These are phyloP conservation scores for Columbina picui DNA, from an alignment of 2,113 vertebrate genomes.

Conservation along the genomic window DNA sequence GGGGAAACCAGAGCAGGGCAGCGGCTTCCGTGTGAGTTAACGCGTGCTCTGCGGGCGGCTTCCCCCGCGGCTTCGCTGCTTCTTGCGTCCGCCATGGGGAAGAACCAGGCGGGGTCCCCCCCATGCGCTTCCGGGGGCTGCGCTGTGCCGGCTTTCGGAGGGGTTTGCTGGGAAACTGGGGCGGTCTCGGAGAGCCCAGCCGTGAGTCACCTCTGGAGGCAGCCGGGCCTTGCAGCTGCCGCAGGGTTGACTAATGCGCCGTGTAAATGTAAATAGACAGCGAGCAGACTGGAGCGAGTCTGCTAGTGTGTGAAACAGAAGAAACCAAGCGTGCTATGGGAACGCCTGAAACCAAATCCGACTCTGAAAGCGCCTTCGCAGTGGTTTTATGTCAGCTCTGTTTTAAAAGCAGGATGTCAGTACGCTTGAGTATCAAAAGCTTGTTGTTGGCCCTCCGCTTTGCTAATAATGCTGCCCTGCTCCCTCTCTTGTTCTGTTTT, in stretches of 20 bases:
- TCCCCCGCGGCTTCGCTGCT: neutral
- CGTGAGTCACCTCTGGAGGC: neutral
- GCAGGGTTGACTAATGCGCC: accelerated
- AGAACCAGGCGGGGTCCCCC: accelerated
- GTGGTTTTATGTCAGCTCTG: neutral
- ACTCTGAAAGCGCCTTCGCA: accelerated
- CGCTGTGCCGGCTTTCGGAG: neutral
- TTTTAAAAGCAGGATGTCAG: neutral
- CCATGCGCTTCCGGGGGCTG: accelerated
- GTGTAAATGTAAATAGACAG: accelerated
- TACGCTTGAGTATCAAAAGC: accelerated
- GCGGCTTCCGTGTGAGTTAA: accelerated
- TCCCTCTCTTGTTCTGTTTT: accelerated
- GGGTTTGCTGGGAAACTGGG: neutral
- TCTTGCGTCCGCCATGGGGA: accelerated
- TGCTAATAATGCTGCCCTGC: neutral
- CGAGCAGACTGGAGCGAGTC: accelerated
- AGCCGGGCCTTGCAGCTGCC: neutral
- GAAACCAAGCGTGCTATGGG: accelerated
- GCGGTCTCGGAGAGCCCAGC: neutral
- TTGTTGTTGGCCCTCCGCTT: neutral
- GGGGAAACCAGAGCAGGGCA: neutral
- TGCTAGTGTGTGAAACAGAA: accelerated
- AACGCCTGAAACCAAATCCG: neutral
- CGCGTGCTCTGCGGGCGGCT: neutral